Evolutionary conservation across 1,140 invertebrate genomes (phyloP).

Genomic region (Ctenoplectra terminalis): DNA sequence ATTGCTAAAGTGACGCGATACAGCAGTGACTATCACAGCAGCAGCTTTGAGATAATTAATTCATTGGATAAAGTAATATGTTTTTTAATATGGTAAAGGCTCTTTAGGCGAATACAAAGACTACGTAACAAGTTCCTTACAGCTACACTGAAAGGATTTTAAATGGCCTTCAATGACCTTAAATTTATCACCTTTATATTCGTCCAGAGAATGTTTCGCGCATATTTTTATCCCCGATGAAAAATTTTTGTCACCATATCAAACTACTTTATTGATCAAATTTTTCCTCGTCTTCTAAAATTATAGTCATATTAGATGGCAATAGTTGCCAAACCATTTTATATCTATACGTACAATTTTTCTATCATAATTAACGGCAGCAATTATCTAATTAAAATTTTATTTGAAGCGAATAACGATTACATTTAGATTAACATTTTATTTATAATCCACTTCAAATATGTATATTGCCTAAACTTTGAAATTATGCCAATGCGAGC

Average conservation of each 20-base stretch:
- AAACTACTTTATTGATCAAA: no score
- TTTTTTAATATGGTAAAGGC: neutral
- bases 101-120: neutral
- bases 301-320: neutral
- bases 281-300: no score
- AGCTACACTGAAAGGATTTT: neutral
- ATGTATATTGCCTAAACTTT: constrained; percentile 10
- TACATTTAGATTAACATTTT: neutral
- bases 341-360: neutral
- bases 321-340: neutral
- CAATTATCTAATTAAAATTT: neutral
- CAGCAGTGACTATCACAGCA: no score
- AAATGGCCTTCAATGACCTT: constrained; percentile 1
- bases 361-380: neutral
- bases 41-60: neutral
- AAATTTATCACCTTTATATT: neutral
- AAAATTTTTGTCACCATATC: neutral
- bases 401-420: neutral
- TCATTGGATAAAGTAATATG: neutral
- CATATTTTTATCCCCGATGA: neutral
- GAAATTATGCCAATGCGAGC: neutral
- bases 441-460: neutral
- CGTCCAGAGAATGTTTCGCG: neutral
- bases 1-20: neutral
- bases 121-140: neutral